Evolutionary conservation across 1,140 invertebrate genomes (phyloP).

Genomic region (Lepidurus apus): DNA sequence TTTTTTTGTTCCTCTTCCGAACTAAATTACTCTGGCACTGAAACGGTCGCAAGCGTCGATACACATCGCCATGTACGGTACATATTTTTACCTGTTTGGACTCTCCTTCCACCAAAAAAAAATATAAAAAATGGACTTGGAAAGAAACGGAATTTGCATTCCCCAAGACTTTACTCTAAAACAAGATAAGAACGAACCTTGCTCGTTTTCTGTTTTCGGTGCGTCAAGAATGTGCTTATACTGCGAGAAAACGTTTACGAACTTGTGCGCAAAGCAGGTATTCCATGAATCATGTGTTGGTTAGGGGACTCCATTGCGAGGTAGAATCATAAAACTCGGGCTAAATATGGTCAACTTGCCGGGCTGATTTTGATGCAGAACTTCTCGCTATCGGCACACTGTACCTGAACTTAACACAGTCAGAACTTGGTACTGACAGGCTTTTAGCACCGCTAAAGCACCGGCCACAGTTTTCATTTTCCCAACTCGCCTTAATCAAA

Average conservation of each 20-base stretch:
- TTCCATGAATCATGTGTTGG: too few species aligned
- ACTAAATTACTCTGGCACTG: neutral
- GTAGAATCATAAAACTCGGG: too few species aligned
- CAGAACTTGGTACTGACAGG: slow-evolving; percentile 1
- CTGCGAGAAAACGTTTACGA: too few species aligned
- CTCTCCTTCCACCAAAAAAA: neutral
- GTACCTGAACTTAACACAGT: neutral
- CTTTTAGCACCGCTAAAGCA: neutral
- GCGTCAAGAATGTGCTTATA: neutral
- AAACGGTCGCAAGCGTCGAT: neutral
- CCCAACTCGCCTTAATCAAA: neutral
- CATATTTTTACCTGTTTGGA: slow-evolving; percentile 1
- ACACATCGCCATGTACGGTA: neutral
- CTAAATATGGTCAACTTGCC: too few species aligned
- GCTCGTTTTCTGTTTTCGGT: neutral
- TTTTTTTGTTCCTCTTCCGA: neutral
- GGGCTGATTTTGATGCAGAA: too few species aligned
- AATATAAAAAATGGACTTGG: neutral
- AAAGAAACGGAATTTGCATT: neutral
- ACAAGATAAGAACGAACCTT: neutral
- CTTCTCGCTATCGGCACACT: too few species aligned
- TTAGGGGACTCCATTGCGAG: too few species aligned
- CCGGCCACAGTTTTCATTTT: neutral
- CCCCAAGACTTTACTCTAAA: neutral
- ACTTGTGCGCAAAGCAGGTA: too few species aligned